Evolutionary conservation across 2,888 invertebrate genomes (phyloP).

Genomic region (Cybosia mesomella): DNA sequence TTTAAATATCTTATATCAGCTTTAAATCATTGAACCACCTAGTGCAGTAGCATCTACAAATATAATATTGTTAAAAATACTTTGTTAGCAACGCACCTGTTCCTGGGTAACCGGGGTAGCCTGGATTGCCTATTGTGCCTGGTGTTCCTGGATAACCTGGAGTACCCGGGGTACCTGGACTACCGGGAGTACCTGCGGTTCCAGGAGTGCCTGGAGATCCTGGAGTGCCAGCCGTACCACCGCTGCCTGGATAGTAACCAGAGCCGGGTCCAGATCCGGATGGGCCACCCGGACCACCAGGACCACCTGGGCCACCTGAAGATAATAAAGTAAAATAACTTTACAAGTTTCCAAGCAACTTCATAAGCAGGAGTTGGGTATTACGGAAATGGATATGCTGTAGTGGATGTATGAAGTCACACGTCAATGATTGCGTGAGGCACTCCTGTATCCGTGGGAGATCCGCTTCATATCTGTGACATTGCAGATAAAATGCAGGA

Average conservation of each 20-base stretch:
- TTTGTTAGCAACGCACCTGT: constrained; percentile 11
- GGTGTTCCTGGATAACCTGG: constrained; percentile 54
- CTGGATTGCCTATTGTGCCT: constrained; percentile 50
- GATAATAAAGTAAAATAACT: neutral
- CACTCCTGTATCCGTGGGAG: too few species aligned
- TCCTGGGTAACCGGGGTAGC: constrained; percentile 63
- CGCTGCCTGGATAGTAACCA: constrained; percentile 49
- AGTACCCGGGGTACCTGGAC: constrained; percentile 47
- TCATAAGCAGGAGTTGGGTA: neutral
- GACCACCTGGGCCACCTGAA: neutral
- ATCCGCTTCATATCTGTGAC: too few species aligned
- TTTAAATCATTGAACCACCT: neutral
- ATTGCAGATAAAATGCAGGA: too few species aligned
- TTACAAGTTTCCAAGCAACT: neutral
- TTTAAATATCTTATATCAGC: neutral
- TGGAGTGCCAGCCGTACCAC: constrained; percentile 47
- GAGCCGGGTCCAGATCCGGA: constrained; percentile 67
- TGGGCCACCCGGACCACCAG: constrained; percentile 66
- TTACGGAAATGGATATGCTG: neutral
- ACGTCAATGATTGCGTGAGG: too few species aligned
- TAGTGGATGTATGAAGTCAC: neutral
- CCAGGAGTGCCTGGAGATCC: constrained; percentile 44
- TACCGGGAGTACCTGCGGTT: constrained; percentile 42
- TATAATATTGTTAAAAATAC: neutral
- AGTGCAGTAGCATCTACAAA: neutral